Evolutionary conservation across 2,888 invertebrate genomes (phyloP).

Genomic region (Sisyra nigra): DNA sequence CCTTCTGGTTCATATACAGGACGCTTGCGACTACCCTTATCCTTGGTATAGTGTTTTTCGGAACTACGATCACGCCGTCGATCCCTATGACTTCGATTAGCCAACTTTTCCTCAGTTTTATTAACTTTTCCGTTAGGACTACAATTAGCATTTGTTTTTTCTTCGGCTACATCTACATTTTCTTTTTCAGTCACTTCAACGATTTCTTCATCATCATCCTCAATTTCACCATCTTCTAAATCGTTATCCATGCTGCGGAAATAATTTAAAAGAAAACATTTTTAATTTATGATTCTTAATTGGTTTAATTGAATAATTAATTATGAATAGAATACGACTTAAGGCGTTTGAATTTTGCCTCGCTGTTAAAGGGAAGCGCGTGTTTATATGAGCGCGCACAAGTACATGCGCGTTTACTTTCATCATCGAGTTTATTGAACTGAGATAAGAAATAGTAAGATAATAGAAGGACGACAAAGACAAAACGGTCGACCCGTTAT

Average conservation of each 20-base stretch:
- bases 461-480: too few species aligned
- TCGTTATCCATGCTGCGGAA: slow-evolving; percentile 33
- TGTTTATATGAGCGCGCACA: too few species aligned
- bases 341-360: too few species aligned
- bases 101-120: background rate
- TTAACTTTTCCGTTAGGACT: background rate
- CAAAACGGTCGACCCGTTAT: too few species aligned
- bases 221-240: slow-evolving; percentile 78
- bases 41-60: slow-evolving; percentile 1
- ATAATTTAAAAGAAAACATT: background rate
- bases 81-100: background rate
- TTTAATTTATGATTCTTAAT: too few species aligned
- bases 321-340: too few species aligned
- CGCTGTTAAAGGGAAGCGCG: too few species aligned
- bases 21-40: slow-evolving; percentile 13
- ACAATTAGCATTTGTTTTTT: slow-evolving; percentile 9
- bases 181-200: slow-evolving; percentile 21
- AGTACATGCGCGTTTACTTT: too few species aligned
- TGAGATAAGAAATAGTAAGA: too few species aligned
- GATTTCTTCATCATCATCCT: slow-evolving; percentile 44
- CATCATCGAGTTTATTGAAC: too few species aligned
- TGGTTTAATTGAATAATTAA: too few species aligned
- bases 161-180: slow-evolving; percentile 13
- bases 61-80: background rate
- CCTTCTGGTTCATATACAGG: slow-evolving; percentile 17